Evolutionary conservation across 30 jellyfish, hydroid and myxozoan genomes (phyloP), one percentile per base, ranked within the genome.

Genomic region (Aurelia aurita complex sp. Pacific): DNA sequence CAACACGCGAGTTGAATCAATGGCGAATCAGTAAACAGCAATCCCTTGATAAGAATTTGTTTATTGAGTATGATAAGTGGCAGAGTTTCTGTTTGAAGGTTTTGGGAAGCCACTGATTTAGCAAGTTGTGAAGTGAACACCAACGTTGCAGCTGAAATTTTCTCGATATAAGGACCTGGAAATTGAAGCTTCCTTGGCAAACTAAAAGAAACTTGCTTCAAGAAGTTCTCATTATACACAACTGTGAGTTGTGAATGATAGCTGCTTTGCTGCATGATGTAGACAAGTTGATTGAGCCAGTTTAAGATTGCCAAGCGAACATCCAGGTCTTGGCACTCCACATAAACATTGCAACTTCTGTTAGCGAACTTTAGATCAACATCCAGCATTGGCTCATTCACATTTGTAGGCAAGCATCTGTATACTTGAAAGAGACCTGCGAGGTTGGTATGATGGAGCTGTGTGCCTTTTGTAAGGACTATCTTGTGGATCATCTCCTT

Each of bases 1-100:
- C 73, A 35, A 36, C 91, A 82, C 0, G 91, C 91, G 19, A 69
- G 69, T 60, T 69, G 91, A 19, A 82, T 36, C 73, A 82, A 36
- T 8, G 54, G 3, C 29, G 91, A 82, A 10, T 54, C 73, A 17
- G 80, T 17, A 35, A 7, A 82, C 8, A 85, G 64, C 63, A 82
- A 61, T 69, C 85, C 83, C 35, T 38, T 16, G 36, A 82, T 73
- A 2, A 82, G 60, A 16, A 68, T 55, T 8, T 40, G 72, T n/a
- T 71, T 82, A 5, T 61, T 42, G 35, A 82, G 66, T 4, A 2
- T 57, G 35, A 82, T 34, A 38, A 59, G 29, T 43, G 71, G 79
- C 29, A 69, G 18, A 19, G 72, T 19, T 14, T 16, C 64, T 18
- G 77, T 54, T 15, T 57, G 76, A 43, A 69, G 9, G 15, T 15